Evolutionary conservation across 2,888 invertebrate species (phyloP).

Genomic region (Hoplodrina ambigua): DNA sequence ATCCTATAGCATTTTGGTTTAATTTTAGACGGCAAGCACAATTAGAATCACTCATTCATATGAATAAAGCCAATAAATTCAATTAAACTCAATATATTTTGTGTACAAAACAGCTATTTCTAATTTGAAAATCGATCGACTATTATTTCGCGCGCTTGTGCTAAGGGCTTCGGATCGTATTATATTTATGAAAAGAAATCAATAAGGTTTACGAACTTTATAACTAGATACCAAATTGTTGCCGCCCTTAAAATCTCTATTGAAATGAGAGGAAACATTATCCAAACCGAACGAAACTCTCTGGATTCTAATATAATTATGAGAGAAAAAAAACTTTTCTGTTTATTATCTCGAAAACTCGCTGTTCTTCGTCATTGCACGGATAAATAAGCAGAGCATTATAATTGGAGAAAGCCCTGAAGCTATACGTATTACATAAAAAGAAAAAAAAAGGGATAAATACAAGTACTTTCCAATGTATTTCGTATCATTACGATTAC

Average conservation of each 20-base stretch:
- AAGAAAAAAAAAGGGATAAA: conserved; percentile 27
- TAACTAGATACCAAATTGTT: conserved; percentile 5
- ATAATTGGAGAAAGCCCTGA: conserved; percentile 56
- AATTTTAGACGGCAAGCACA: too few relatives aligned
- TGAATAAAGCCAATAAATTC: too few relatives aligned
- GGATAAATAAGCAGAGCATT: conserved; percentile 42
- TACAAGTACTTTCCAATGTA: conserved; percentile 28
- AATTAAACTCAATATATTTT: too few relatives aligned
- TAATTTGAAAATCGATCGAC: too few relatives aligned
- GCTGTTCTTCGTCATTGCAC: conserved; percentile 27
- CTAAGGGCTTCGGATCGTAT: background rate
- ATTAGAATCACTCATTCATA: too few relatives aligned
- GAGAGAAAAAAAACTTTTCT: conserved; percentile 27
- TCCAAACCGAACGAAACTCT: conserved; percentile 23
- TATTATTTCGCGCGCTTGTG: too few relatives aligned
- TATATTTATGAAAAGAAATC: background rate
- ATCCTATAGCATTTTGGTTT: too few relatives aligned
- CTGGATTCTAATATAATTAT: conserved; percentile 18
- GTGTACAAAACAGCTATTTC: too few relatives aligned
- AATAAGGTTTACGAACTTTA: background rate
- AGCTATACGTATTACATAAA: conserved; percentile 47
- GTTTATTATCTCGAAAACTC: conserved; percentile 22
- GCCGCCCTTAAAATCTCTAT: conserved; percentile 16
- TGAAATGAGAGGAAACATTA: conserved; percentile 11
- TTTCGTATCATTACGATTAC: conserved; percentile 43